phyloP scores from a whole-genome alignment of 2,888 invertebrate species.

The Empis stercorea region DNA sequence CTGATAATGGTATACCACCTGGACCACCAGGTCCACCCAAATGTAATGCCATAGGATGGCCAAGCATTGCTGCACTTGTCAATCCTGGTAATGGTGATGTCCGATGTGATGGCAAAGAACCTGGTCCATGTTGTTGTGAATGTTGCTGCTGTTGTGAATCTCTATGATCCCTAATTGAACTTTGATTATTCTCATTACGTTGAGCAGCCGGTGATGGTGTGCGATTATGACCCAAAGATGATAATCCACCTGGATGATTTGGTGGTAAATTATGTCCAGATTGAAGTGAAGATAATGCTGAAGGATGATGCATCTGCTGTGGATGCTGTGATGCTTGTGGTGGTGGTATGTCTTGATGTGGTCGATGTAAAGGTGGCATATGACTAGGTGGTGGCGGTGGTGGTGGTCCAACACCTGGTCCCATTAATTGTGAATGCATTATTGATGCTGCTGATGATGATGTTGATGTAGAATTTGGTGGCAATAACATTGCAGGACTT shows the following conservation, averaged over 20 bases:
- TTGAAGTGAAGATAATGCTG: conserved; percentile 29
- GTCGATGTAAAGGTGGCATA: conserved; percentile 30
- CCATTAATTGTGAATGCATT: conserved; percentile 22
- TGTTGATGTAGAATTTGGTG: conserved; percentile 23
- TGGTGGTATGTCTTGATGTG: conserved; percentile 32
- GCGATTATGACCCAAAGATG: conserved; percentile 13
- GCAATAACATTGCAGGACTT: conserved; percentile 39
- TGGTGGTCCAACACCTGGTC: conserved; percentile 12
- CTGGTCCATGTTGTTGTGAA: conserved; percentile 12
- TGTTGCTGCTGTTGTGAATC: conserved; percentile 18
- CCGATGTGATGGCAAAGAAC: conserved; percentile 21
- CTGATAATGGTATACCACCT: conserved; percentile 9
- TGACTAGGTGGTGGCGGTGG: conserved; percentile 14
- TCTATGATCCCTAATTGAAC: not conserved
- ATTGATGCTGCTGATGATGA: conserved; percentile 25
- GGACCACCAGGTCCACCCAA: conserved; percentile 15
- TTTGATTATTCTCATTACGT: conserved; percentile 12
- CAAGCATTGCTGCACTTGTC: conserved; percentile 25
- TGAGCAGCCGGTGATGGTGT: conserved; percentile 33
- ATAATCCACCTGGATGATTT: conserved; percentile 8
- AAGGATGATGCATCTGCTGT: conserved; percentile 33
- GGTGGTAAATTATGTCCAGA: conserved; percentile 8
- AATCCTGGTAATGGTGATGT: conserved; percentile 33
- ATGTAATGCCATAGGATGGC: conserved; percentile 34
- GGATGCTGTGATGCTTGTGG: conserved; percentile 5